These are phyloP conservation scores for Micromesistius poutassou DNA, from an alignment of 2,797 vertebrate species.

Conservation along the genomic window DNA sequence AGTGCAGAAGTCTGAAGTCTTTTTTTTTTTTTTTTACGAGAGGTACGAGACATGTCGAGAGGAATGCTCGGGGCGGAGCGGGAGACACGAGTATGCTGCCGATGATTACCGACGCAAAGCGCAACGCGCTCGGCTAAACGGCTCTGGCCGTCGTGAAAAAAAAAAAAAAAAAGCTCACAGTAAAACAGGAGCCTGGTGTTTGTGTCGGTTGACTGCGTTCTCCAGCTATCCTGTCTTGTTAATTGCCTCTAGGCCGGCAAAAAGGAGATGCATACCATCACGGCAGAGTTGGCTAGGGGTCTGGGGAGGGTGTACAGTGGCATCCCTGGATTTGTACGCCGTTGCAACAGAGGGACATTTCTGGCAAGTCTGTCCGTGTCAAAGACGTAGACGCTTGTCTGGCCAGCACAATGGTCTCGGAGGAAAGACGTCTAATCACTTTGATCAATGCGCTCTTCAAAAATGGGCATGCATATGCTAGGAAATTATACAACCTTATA, in stretches of 20 bases:
- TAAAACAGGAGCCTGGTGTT: background rate
- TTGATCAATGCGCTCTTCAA: conserved; percentile 35
- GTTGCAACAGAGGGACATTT: background rate
- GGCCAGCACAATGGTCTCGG: conserved; percentile 13
- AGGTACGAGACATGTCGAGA: background rate
- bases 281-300: background rate
- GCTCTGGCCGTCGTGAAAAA: background rate
- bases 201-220: background rate
- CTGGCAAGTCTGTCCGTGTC: conserved; percentile 11
- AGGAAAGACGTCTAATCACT: conserved; percentile 15
- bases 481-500: conserved; percentile 27
- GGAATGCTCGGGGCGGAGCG: background rate
- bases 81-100: background rate
- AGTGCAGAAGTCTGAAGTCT: conserved; percentile 42
- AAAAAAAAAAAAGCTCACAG: background rate
- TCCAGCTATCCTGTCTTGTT: background rate
- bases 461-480: conserved; percentile 24
- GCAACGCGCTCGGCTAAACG: background rate
- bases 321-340: background rate
- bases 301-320: background rate
- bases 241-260: background rate
- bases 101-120: background rate
- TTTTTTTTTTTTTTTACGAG: background rate
- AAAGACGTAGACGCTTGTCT: conserved; percentile 14
- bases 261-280: background rate